A percentile compares a stretch with the other conserved stretches of the same genome.
These are phyloP conservation scores for Raja brachyura DNA, from an alignment of 2,113 vertebrate species.

Conservation along the genomic window DNA sequence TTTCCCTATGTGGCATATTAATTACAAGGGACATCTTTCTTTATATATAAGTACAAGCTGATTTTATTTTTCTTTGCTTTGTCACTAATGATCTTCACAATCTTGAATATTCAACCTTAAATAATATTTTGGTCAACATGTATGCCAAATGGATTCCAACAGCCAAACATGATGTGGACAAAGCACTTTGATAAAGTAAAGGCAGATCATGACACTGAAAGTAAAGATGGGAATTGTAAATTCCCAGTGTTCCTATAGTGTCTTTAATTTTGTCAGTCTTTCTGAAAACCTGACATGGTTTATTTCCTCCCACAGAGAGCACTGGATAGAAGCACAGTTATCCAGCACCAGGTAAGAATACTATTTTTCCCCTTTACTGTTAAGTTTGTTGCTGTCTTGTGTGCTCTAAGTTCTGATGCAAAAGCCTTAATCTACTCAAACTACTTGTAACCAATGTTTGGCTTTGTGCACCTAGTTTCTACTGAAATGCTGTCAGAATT, in stretches of 20 bases:
- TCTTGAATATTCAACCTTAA: not conserved
- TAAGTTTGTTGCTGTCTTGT: not conserved
- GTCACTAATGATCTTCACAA: not conserved
- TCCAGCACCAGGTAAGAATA: conserved; percentile 19
- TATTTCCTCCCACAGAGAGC: conserved; percentile 18
- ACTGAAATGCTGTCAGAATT: not conserved
- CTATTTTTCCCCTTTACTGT: not conserved
- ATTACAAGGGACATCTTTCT: not conserved
- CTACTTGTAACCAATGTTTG: not conserved
- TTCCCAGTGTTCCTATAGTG: not conserved
- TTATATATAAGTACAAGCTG: not conserved
- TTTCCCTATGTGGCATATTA: not conserved
- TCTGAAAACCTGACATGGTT: not conserved
- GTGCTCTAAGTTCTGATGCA: too few species aligned
- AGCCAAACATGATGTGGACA: not conserved
- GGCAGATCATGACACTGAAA: not conserved
- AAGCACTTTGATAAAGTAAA: not conserved
- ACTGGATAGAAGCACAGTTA: not conserved
- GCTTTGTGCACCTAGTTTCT: not conserved
- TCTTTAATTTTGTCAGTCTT: not conserved
- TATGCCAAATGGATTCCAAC: not conserved
- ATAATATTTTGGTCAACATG: not conserved
- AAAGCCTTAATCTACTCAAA: not conserved
- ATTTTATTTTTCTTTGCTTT: not conserved
- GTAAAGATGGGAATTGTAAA: not conserved